Percentiles rank a stretch among this genome's conserved stretches.
These are phyloP conservation scores for Eudasyphora cyanicolor DNA, from an alignment of 2,888 invertebrate genomes.

Conservation along the genomic window DNA sequence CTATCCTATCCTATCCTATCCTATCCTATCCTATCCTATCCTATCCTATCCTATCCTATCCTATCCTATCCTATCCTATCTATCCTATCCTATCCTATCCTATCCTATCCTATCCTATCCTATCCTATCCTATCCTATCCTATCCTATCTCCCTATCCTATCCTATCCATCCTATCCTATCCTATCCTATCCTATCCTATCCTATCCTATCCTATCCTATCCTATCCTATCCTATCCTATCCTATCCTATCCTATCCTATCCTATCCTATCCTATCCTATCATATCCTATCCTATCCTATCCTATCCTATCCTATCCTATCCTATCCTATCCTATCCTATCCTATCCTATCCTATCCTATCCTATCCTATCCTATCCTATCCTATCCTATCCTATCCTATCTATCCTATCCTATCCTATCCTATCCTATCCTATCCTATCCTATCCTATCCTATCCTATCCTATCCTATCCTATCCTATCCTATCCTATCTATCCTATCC, in stretches of 20 bases:
- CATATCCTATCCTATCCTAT: too few species aligned
- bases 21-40: neutral
- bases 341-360: conserved; percentile 24
- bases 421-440: conserved; percentile 7
- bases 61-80: conserved; percentile 16
- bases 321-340: conserved; percentile 18
- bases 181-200: conserved; percentile 32
- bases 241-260: conserved; percentile 25
- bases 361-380: neutral
- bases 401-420: conserved; percentile 4
- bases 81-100: too few species aligned
- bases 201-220: conserved; percentile 5
- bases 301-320: conserved; percentile 27
- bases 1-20: neutral
- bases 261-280: conserved; percentile 29
- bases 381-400: neutral
- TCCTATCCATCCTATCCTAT: conserved; percentile 16
- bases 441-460: conserved; percentile 5
- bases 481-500: neutral
- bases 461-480: conserved; percentile 5
- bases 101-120: too few species aligned
- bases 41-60: neutral
- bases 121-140: conserved; percentile 8
- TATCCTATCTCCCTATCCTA: conserved; percentile 15
- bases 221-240: conserved; percentile 30